These are phyloP conservation scores for Euphonia xanthogaster DNA, from an alignment of 2,797 vertebrate species.

Conservation along the genomic window DNA sequence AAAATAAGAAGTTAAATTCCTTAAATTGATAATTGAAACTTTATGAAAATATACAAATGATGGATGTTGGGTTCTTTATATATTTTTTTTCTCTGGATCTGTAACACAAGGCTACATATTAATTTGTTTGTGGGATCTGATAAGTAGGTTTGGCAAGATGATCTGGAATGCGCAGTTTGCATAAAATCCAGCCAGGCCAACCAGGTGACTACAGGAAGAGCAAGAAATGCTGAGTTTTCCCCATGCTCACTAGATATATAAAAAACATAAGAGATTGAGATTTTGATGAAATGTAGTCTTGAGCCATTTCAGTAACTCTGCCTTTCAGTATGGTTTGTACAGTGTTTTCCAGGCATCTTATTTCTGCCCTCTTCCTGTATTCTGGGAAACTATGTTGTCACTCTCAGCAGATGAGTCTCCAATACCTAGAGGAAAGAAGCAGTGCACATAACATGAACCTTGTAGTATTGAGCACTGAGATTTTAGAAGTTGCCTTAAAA, in stretches of 20 bases:
- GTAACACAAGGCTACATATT: background rate
- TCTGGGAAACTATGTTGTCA: background rate
- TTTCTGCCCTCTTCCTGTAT: background rate
- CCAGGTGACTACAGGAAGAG: background rate
- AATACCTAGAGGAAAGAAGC: background rate
- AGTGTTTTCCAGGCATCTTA: background rate
- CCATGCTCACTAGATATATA: background rate
- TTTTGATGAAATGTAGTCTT: background rate
- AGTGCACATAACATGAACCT: background rate
- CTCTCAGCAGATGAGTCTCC: background rate
- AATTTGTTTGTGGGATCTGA: background rate
- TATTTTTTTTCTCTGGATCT: background rate
- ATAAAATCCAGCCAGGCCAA: background rate
- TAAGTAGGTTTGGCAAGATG: background rate
- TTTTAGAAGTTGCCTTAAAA: background rate
- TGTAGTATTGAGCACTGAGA: background rate
- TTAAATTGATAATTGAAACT: background rate
- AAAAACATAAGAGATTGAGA: background rate
- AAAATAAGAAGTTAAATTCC: background rate
- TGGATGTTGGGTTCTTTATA: background rate
- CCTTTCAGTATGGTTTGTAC: background rate
- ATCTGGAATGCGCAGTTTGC: background rate
- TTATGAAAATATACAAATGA: background rate
- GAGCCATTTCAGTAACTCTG: background rate
- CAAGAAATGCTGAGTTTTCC: background rate